phyloP scores from a whole-genome alignment of 2,888 invertebrate species.

The Bombyx huttoni region DNA sequence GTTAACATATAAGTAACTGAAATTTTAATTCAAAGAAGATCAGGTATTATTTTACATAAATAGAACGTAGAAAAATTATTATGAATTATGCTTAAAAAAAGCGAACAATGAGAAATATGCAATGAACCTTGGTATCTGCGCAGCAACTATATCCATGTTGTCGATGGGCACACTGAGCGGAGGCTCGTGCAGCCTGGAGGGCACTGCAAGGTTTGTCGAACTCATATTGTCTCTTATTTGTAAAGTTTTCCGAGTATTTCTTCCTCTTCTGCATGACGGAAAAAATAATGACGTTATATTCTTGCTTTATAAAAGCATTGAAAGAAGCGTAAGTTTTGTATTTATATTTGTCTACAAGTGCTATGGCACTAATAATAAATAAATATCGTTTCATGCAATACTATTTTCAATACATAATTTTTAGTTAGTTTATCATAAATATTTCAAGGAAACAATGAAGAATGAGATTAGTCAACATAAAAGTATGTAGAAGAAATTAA shows the following conservation, averaged over 20 bases:
- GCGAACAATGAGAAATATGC: neutral
- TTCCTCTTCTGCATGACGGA: constrained; percentile 85
- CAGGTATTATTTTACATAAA: no score
- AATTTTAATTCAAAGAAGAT: no score
- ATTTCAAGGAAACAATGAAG: no score
- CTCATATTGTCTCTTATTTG: constrained; percentile 38
- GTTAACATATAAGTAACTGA: no score
- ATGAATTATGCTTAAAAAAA: neutral
- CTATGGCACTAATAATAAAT: no score
- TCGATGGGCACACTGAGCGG: constrained; percentile 89
- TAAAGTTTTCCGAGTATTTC: constrained; percentile 28
- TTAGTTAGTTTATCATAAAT: no score
- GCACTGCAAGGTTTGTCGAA: constrained; percentile 78
- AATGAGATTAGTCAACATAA: no score
- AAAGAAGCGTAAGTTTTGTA: no score
- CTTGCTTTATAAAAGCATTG: constrained; percentile 13
- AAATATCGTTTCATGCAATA: no score
- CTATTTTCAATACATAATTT: no score
- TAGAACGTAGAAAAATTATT: no score
- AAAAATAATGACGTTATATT: constrained; percentile 94
- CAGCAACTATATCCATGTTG: constrained; percentile 92
- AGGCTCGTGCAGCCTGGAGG: constrained; percentile 87
- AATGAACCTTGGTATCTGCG: constrained; percentile 90
- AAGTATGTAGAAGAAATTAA: no score
- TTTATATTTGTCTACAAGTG: neutral